A percentile compares a stretch with the other conserved stretches of the same genome.
phyloP scores from a whole-genome alignment of 2,888 invertebrate species.

The Drosophila stalkeri region DNA sequence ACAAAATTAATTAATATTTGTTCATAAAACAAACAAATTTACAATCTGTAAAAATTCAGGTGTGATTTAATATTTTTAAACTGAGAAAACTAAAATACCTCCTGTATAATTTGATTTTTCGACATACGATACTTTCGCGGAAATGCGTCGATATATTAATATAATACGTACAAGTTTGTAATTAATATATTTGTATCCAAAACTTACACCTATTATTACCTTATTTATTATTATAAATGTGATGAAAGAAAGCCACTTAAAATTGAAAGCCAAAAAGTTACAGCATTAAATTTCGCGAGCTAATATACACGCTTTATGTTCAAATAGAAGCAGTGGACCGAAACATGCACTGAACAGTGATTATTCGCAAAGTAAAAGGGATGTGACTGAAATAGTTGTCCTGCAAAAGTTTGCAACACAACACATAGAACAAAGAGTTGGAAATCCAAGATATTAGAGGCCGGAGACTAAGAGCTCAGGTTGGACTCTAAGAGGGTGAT shows the following conservation, averaged over 20 bases:
- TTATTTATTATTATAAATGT: no score
- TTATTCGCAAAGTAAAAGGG: conserved; percentile 11
- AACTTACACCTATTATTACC: no score
- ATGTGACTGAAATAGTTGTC: conserved; percentile 46
- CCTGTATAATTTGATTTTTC: no score
- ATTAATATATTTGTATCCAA: no score
- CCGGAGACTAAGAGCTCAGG: neutral
- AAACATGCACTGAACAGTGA: neutral
- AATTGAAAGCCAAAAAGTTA: neutral
- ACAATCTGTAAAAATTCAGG: no score
- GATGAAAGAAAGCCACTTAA: neutral
- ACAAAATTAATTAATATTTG: no score
- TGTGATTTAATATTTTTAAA: no score
- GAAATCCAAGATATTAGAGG: conserved; percentile 10
- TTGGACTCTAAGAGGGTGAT: neutral
- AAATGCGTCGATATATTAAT: no score
- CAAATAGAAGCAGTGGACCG: neutral
- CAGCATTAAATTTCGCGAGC: neutral
- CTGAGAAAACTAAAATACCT: no score
- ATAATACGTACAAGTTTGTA: no score
- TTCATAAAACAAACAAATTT: no score
- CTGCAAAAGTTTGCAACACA: conserved; percentile 42
- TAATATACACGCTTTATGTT: neutral
- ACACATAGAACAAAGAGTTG: conserved; percentile 26
- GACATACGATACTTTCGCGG: no score